Percentiles rank a stretch among this genome's conserved stretches.
Conservation (phyloP, 2,113 vertebrate species). For the Melospiza georgiana region DNA sequence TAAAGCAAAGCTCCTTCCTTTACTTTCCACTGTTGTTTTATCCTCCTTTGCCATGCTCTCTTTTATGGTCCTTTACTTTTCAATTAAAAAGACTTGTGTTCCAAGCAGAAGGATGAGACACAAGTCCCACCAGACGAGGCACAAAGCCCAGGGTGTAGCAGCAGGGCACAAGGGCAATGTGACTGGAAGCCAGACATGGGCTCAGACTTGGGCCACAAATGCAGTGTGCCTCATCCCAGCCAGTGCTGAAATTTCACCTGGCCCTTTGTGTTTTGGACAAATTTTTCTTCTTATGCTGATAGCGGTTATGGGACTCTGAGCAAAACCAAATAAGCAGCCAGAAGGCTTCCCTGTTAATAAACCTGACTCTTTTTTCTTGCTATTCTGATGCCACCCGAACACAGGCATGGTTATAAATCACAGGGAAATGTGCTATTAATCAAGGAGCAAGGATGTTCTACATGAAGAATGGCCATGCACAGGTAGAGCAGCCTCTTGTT, state of each 20-base stretch:
- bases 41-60: background rate
- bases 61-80: background rate
- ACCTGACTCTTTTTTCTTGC: background rate
- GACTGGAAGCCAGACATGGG: background rate
- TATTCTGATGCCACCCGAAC: background rate
- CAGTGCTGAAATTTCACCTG: background rate
- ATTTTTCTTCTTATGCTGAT: background rate
- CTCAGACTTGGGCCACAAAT: background rate
- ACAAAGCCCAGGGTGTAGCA: background rate
- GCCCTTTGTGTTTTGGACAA: background rate
- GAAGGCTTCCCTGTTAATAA: background rate
- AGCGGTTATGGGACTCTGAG: background rate
- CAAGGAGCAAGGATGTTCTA: background rate
- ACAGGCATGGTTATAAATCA: background rate
- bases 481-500: background rate
- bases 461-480: background rate
- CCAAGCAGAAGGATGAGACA: background rate
- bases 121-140: background rate
- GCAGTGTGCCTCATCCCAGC: fast-evolving
- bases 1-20: background rate
- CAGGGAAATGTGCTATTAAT: constrained; percentile 9
- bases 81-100: background rate
- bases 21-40: background rate
- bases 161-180: background rate
- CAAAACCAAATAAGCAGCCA: background rate